These are phyloP conservation scores for Eulithis prunata DNA, from an alignment of 2,888 invertebrate genomes.

Conservation along the genomic window DNA sequence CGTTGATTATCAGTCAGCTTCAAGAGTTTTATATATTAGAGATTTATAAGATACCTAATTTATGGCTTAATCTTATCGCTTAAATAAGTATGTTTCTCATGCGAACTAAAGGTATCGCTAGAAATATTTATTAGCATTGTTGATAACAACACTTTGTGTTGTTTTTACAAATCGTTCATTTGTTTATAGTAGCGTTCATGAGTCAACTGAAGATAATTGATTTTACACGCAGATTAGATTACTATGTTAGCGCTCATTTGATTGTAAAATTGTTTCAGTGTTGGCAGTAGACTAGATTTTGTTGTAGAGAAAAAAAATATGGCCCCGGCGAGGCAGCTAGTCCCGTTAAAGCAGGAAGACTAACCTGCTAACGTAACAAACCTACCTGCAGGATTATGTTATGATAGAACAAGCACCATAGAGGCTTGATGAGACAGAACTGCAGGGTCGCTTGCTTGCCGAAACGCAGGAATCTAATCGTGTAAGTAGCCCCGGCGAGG, in stretches of 20 bases:
- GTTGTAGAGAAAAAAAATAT: not conserved
- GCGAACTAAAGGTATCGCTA: too few relatives aligned
- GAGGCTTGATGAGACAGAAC: slow-evolving; percentile 98
- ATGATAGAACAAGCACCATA: slow-evolving; percentile 99
- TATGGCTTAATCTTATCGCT: too few relatives aligned
- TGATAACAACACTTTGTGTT: too few relatives aligned
- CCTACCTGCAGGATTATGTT: slow-evolving; percentile 92
- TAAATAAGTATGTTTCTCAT: too few relatives aligned
- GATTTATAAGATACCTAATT: too few relatives aligned
- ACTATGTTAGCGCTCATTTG: not conserved
- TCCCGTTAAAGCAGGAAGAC: slow-evolving; percentile 98
- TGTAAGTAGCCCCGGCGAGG: slow-evolving; percentile 88
- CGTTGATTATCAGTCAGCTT: too few relatives aligned
- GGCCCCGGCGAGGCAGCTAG: slow-evolving; percentile 97
- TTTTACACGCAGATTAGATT: slow-evolving; percentile 14
- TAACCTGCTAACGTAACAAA: slow-evolving; percentile 89
- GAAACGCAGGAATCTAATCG: slow-evolving; percentile 98
- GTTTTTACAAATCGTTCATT: too few relatives aligned
- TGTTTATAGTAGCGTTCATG: slow-evolving; percentile 1
- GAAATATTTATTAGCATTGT: too few relatives aligned
- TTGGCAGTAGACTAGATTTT: not conserved
- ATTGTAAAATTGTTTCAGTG: not conserved
- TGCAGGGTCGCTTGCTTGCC: slow-evolving; percentile 99
- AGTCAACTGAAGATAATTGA: slow-evolving; percentile 4
- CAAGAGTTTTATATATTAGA: too few relatives aligned